These are phyloP conservation scores for Galago senegalensis DNA, from an alignment of 2,797 vertebrate species.

Conservation along the genomic window DNA sequence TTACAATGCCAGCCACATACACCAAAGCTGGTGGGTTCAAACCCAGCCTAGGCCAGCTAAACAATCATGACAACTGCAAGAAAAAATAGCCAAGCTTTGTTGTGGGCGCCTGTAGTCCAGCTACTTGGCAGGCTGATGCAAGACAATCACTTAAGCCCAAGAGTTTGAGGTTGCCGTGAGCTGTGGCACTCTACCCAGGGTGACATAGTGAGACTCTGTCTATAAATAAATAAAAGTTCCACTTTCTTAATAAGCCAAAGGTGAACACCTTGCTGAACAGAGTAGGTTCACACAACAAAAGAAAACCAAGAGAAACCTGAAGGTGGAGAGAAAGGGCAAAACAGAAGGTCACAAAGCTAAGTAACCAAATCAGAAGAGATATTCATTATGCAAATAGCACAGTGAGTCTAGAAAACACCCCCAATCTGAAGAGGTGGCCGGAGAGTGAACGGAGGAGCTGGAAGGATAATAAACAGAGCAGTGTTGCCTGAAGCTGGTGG, in stretches of 20 bases:
- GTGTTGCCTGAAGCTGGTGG: background rate
- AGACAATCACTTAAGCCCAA: too few relatives aligned
- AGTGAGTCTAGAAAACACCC: background rate
- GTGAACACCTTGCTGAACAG: conserved; percentile 48
- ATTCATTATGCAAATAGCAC: background rate
- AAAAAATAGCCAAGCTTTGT: too few relatives aligned
- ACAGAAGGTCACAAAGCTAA: background rate
- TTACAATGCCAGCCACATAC: too few relatives aligned
- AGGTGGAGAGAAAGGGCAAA: background rate
- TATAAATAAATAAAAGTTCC: background rate
- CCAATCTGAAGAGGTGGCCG: background rate
- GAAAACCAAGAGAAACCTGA: conserved; percentile 45
- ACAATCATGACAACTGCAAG: too few relatives aligned
- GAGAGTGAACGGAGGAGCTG: background rate
- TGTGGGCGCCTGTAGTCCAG: too few relatives aligned
- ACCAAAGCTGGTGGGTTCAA: too few relatives aligned
- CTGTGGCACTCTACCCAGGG: too few relatives aligned
- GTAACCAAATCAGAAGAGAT: background rate
- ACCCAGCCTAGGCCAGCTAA: too few relatives aligned
- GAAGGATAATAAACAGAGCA: conserved; percentile 7
- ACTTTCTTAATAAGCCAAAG: conserved; percentile 30
- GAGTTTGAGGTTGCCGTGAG: too few relatives aligned
- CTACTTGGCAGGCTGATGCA: too few relatives aligned
- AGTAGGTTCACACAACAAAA: conserved; percentile 33
- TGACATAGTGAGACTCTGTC: too few relatives aligned